Percentiles rank a stretch among this genome's conserved stretches.
Conservation (phyloP, 2,113 vertebrate genomes). For the Pristiophorus japonicus region DNA sequence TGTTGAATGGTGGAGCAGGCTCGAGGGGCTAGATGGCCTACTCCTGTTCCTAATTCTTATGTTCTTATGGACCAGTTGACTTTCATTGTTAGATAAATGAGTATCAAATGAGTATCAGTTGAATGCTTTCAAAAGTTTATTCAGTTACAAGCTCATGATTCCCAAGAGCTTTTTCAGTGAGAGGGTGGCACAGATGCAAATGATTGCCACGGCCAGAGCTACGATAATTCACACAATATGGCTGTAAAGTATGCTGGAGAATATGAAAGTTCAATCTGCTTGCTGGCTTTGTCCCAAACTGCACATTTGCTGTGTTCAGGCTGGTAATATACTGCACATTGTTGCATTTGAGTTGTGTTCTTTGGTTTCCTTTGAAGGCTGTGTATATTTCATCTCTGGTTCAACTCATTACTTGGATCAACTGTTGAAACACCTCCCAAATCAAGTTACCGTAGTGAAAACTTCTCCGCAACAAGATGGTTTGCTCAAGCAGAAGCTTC, state of each 20-base stretch:
- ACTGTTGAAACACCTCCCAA: not conserved
- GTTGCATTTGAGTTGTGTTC: conserved; percentile 24
- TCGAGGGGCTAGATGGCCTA: too few species aligned
- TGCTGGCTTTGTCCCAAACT: not conserved
- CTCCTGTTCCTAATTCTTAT: too few species aligned
- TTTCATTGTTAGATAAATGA: conserved; percentile 14
- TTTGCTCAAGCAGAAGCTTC: not conserved
- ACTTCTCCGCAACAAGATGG: not conserved
- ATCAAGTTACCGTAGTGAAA: not conserved
- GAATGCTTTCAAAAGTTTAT: not conserved
- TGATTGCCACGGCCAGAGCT: not conserved
- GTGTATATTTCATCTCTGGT: not conserved
- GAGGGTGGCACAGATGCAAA: not conserved
- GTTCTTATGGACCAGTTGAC: not conserved
- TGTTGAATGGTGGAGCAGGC: too few species aligned
- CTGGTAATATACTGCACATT: conserved; percentile 10
- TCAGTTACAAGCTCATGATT: not conserved
- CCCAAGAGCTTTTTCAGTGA: not conserved
- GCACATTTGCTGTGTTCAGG: not conserved
- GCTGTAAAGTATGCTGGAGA: not conserved
- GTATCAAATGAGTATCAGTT: not conserved
- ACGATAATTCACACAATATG: not conserved
- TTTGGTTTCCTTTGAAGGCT: conserved; percentile 1
- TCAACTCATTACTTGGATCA: not conserved
- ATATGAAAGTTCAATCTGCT: conserved; percentile 17